Evolutionary conservation across 1,140 invertebrate genomes (phyloP), one percentile per base, ranked within the genome.

Genomic region (Pygmarrhopalites habei): DNA sequence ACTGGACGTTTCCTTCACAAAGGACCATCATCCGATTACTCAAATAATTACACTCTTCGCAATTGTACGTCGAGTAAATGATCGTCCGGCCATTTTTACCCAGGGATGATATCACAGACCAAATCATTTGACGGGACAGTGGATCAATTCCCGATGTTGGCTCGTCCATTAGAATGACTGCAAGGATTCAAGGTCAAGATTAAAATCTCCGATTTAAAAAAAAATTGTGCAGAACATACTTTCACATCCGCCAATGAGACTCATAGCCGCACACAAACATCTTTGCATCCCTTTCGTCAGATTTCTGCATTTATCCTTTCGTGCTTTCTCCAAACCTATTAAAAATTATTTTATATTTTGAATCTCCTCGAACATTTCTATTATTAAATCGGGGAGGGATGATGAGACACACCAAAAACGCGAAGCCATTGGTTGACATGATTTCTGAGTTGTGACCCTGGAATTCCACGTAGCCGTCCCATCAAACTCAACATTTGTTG

Each of bases 1-100:
- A 68, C 30, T 68, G 67, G 14, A 65, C 44, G 26, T 59, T 68
- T 10, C 67, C 67, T 43, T 68, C 67, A 12, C 58, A 57, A 15
- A 68, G 26, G 0, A 68, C 60, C 52, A 59, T n/a, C 19, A 68
- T 19, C 21, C 61, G 58, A 0, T 41, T 28, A 7, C 52, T 39
- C 21, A 64, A 32, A 17, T 52, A 30, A 3, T 17, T 60, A 21
- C 62, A 64, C 32, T 68, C 67, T n/a, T 62, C 63, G 7, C 53
- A 44, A 30, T 53, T 58, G 30, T 35, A 62, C 1, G 67, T 59
- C 17, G 67, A 61, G 23, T 65, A 62, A 46, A 68, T 53, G 23
- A 68, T 58, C 5, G 62, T 64, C 43, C 32, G 47, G 0, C 63
- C 67, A 17, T 19, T 17, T 2, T 15, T 39, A 2, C 12, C 30